These are phyloP conservation scores for Labeo rohita DNA, from an alignment of 2,113 vertebrate species.

Conservation along the genomic window DNA sequence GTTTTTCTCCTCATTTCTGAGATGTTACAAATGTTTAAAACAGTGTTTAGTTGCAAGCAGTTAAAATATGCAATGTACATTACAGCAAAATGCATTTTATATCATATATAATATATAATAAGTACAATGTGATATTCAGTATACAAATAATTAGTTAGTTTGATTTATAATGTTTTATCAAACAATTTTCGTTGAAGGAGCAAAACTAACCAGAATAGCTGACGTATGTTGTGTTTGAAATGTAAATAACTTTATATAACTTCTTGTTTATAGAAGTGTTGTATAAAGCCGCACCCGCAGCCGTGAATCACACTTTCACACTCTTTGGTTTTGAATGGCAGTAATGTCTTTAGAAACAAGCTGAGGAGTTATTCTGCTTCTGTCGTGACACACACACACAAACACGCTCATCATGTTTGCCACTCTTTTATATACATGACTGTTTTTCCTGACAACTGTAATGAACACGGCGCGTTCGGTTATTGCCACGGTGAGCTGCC, in stretches of 20 bases:
- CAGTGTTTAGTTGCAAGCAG: not conserved
- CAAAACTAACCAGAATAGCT: not conserved
- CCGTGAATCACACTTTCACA: constrained; percentile 22
- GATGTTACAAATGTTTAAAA: not conserved
- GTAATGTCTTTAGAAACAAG: not conserved
- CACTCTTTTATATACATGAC: not conserved
- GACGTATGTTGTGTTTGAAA: not conserved
- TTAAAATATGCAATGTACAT: not conserved
- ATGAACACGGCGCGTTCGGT: not conserved
- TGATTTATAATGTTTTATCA: not conserved
- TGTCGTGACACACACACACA: not conserved
- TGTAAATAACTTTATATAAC: not conserved
- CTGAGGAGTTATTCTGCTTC: not conserved
- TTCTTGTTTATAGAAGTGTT: not conserved
- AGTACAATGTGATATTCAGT: not conserved
- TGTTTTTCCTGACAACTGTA: constrained; percentile 7
- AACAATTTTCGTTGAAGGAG: not conserved
- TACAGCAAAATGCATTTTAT: not conserved
- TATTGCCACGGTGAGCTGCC: constrained; percentile 24
- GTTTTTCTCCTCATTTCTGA: not conserved
- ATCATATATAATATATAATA: not conserved
- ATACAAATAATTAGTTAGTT: not conserved
- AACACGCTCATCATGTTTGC: not conserved
- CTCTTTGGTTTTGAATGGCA: not conserved
- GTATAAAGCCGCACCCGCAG: not conserved